Conservation (phyloP, 2,888 invertebrate genomes). For the Drepanosiphum platanoidis region DNA sequence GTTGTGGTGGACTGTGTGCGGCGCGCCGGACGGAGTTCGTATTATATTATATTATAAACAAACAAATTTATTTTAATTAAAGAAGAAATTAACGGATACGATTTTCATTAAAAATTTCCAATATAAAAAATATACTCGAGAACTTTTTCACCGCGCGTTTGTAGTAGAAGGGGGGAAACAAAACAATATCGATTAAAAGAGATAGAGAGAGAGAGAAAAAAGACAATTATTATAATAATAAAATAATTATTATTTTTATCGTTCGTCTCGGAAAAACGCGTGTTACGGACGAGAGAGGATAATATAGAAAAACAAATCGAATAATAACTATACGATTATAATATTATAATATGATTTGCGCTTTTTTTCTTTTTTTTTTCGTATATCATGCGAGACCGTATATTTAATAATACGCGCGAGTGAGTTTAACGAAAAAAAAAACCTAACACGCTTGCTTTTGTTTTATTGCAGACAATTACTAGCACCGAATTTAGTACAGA, state of each 20-base stretch:
- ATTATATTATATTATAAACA: constrained; percentile 23
- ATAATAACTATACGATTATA: no score
- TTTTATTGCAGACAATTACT: constrained; percentile 81
- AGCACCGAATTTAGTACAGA: constrained; percentile 91
- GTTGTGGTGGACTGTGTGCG: no score
- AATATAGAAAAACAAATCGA: no score
- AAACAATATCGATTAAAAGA: no score
- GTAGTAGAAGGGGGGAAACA: no score
- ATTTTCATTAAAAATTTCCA: not conserved
- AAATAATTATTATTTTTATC: constrained; percentile 22
- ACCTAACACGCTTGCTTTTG: constrained; percentile 34
- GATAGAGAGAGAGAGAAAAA: no score
- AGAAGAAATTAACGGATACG: not conserved
- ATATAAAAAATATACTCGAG: not conserved
- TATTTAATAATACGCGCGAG: constrained; percentile 34
- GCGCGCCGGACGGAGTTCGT: no score
- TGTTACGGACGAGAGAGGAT: no score
- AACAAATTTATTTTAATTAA: constrained; percentile 18
- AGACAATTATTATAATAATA: no score
- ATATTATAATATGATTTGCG: not conserved
- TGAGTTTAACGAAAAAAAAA: not conserved
- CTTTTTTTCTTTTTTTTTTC: not conserved
- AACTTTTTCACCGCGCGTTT: not conserved
- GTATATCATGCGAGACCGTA: not conserved
- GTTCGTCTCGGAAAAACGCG: no score